Evolutionary conservation across 1,140 invertebrate species (phyloP), one percentile per base, ranked within the genome.

Genomic region (Campoletis sonorensis): DNA sequence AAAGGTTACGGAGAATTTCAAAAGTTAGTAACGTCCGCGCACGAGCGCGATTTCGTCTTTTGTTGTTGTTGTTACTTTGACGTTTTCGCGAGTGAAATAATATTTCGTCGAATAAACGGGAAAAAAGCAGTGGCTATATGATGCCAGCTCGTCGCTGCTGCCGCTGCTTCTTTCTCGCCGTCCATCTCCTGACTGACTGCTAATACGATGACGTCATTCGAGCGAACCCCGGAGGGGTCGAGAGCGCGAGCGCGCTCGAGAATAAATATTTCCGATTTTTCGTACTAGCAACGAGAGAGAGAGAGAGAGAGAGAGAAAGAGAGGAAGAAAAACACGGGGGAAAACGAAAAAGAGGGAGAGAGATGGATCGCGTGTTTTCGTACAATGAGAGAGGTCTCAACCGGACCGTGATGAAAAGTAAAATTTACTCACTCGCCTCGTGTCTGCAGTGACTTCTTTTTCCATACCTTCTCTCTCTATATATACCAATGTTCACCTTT

Each of bases 131-230:
- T 10, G 4, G 67, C 67, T 18, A 15, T 15, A n/a, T 3, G 27
- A 21, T 33, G 67, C 67, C 27, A 70, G 67, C 67, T 30, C 67
- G 27, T 64, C 26, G 61, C 40, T 23, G 54, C 21, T 58, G 61
- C 58, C 23, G 64, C 26, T 70, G 67, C 30, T 70, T 30, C 67
- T 33, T 33, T 30, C 4, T 70, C 67, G 67, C 67, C 10, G 67
- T 70, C 67, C 67, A 70, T 70, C 67, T 30, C 67, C 13, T 30
- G 67, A 70, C 67, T 70, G 67, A 37, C 27, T 70, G 27, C 27
- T 33, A 21, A 27, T 30, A 21, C 67, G 67, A 33, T 70, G 67
- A 70, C 67, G 67, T 70, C 67, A 70, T 33, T 70, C 30, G 26
- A 30, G 61, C 23, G 67, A 33, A 70, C 13, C 30, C 26, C 67